These are phyloP conservation scores for Chloromyia formosa DNA, from an alignment of 2,888 invertebrate species.

Conservation along the genomic window DNA sequence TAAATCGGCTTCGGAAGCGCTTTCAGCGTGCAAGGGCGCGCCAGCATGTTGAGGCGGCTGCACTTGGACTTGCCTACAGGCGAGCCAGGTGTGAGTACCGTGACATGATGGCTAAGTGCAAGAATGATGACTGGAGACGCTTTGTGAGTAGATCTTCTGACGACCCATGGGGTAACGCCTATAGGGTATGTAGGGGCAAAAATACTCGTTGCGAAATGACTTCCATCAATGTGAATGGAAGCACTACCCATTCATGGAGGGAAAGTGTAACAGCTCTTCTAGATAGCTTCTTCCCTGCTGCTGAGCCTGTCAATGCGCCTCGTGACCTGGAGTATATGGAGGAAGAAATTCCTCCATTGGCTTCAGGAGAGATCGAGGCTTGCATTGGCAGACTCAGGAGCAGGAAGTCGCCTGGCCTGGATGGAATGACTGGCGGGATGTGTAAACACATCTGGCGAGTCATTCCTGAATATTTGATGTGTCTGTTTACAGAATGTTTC, in stretches of 20 bases:
- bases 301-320: not conserved
- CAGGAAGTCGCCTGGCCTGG: slow-evolving; percentile 1
- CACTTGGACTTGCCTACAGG: too few species aligned
- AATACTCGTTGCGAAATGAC: not conserved
- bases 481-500: not conserved
- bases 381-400: too few species aligned
- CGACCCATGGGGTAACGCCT: too few species aligned
- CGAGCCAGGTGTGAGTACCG: too few species aligned
- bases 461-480: not conserved
- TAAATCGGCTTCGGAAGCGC: too few species aligned
- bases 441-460: not conserved
- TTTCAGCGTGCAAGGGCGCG: too few species aligned
- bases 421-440: slow-evolving; percentile 4
- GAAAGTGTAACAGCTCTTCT: not conserved
- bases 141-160: not conserved
- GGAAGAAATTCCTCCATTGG: too few species aligned
- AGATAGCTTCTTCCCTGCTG: not conserved
- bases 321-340: not conserved
- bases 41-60: too few species aligned
- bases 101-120: not conserved
- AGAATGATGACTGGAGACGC: not conserved
- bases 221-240: not conserved
- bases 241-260: too few species aligned
- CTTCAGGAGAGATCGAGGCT: too few species aligned
- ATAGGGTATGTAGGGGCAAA: not conserved